These are phyloP conservation scores for Syngnathus acus DNA, from an alignment of 2,797 vertebrate species.

Conservation along the genomic window DNA sequence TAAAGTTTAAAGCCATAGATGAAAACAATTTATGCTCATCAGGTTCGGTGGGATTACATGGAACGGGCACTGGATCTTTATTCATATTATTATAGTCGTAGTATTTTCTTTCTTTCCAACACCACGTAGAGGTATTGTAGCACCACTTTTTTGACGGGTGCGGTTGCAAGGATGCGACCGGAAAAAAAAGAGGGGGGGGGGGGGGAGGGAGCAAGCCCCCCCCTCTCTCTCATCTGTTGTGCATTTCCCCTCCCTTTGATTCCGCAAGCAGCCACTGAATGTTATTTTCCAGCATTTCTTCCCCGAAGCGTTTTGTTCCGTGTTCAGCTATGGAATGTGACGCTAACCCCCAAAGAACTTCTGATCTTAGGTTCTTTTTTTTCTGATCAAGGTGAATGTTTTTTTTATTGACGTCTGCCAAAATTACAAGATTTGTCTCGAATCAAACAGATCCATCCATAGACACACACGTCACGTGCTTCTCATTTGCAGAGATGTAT, in stretches of 20 bases:
- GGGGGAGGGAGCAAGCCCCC: conserved; percentile 49
- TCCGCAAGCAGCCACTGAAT: conserved; percentile 63
- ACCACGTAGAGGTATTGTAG: conserved; percentile 30
- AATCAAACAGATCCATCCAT: not conserved
- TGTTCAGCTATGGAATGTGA: conserved; percentile 45
- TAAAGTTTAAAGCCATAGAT: not conserved
- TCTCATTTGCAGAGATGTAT: too few species aligned
- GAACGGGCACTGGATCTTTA: not conserved
- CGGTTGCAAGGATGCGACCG: conserved; percentile 61
- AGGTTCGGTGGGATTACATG: not conserved
- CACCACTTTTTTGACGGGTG: conserved; percentile 45
- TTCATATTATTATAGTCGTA: not conserved
- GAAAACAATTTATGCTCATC: not conserved
- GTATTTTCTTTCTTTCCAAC: conserved; percentile 23
- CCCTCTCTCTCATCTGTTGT: conserved; percentile 65
- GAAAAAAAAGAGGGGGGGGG: conserved; percentile 50
- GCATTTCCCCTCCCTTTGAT: conserved; percentile 68
- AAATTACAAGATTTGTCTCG: not conserved
- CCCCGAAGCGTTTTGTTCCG: conserved; percentile 55
- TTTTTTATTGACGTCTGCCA: not conserved
- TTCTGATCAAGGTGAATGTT: not conserved
- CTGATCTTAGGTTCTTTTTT: not conserved
- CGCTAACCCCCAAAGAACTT: not conserved
- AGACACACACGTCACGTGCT: not conserved
- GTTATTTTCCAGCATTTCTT: conserved; percentile 63